Evolutionary conservation across 2,113 vertebrate genomes (phyloP), one percentile per base, ranked within the genome.

Genomic region (Scolopax mira): DNA sequence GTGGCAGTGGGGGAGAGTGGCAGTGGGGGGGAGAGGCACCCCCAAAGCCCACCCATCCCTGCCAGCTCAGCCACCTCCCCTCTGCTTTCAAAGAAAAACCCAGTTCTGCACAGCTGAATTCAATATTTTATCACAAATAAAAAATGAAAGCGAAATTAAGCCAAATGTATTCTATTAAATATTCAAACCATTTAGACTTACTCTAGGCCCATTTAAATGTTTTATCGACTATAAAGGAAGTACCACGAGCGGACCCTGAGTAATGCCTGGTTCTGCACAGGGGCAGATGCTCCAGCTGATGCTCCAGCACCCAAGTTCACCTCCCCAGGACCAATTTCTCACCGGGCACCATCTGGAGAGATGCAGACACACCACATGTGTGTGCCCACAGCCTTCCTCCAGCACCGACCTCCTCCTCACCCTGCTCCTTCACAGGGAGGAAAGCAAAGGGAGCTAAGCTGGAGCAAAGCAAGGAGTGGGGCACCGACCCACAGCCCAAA

Each of bases 121-220:
- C 70, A 52, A 13, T 74, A 55, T 78, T 95, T 95, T 67, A 74
- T 81, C 69, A 1, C 89, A 67, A 82, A 85, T 61, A 87, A 87
- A 90, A 88, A 77, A 94, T 89, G 79, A 95, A 91, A 94, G 80
- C 23, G 54, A 92, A 96, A 87, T 95, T 55, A 94, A 89, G 78
- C 86, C 80, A 93, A 94, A 94, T 72, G 78, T 82, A 79, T 91
- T 72, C 96, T 78, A 94, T 92, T 48, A 94, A 94, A 92, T 79
- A 95, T 89, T 92, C 70, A 93, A 72, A 69, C 18, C 66, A 9
- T 95, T 97, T 91, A 79, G 81, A 72, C 70, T 72, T 31, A 27
- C 80, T 90, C 78, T 52, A 74, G 84, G 31, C 78, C 95, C 71
- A 52, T 89, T 91, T 88, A n/a, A 67, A 84, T 58, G 87, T 85